Evolutionary conservation across 1,140 invertebrate species (phyloP).

Genomic region (fruit fly (Drosophila melanogaster)): Release_6_plus_ISO1_MT NT_037436.4:5803501-5804000

Average conservation of each 20-base stretch:
- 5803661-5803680: not conserved
- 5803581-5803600: no score
- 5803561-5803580: not conserved
- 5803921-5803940: constrained; percentile 53
- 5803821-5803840: constrained; percentile 12
- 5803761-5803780: constrained; percentile 51
- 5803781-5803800: constrained; percentile 74
- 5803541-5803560: not conserved
- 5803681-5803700: not conserved
- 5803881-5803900: constrained; percentile 5
- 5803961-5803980: constrained; percentile 2
- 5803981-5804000: not conserved
- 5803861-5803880: constrained; percentile 52
- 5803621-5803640: no score
- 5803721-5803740: constrained; percentile 14
- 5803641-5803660: no score
- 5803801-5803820: constrained; percentile 38
- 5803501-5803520: no score
- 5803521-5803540: not conserved
- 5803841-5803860: constrained; percentile 61
- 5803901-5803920: constrained; percentile 50
- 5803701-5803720: constrained; percentile 17
- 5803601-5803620: no score
- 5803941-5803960: constrained; percentile 10
- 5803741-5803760: constrained; percentile 6